Percentiles rank a stretch among this genome's conserved stretches.
Evolutionary conservation across 2,113 vertebrate genomes (phyloP).

Genomic region (Scatophagus argus): DNA sequence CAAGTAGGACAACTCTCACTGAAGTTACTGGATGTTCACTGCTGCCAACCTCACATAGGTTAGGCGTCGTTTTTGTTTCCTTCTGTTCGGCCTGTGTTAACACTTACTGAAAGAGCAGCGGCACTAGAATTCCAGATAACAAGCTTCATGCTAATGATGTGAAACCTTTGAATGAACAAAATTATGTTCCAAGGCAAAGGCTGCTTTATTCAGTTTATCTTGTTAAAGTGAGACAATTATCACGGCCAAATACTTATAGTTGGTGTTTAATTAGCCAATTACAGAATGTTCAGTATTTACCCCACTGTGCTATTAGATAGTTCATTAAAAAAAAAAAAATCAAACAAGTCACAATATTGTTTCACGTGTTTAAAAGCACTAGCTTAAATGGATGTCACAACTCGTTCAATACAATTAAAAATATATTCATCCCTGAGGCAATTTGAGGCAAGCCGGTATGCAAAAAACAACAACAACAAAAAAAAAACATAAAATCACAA

Average conservation of each 20-base stretch:
- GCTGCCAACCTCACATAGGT: neutral
- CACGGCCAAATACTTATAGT: neutral
- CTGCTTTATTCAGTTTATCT: neutral
- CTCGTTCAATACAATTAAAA: neutral
- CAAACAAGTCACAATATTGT: neutral
- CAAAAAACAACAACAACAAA: too few species aligned
- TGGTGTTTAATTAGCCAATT: neutral
- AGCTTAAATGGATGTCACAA: neutral
- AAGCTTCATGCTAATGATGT: neutral
- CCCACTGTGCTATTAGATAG: neutral
- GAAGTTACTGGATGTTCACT: neutral
- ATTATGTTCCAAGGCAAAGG: neutral
- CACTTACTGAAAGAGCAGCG: neutral
- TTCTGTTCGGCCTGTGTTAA: neutral
- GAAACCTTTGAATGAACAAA: neutral
- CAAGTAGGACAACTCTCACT: neutral
- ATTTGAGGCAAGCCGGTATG: slow-evolving; percentile 1
- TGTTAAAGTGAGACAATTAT: too few species aligned
- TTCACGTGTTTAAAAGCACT: neutral
- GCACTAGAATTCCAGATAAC: neutral
- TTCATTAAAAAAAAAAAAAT: neutral
- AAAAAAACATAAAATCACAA: slow-evolving; percentile 7
- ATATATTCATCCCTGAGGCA: slow-evolving; percentile 11
- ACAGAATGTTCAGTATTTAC: neutral
- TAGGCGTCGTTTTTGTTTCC: neutral